Conservation (phyloP, 2,113 vertebrate genomes). For the Sylvia atricapilla region DNA sequence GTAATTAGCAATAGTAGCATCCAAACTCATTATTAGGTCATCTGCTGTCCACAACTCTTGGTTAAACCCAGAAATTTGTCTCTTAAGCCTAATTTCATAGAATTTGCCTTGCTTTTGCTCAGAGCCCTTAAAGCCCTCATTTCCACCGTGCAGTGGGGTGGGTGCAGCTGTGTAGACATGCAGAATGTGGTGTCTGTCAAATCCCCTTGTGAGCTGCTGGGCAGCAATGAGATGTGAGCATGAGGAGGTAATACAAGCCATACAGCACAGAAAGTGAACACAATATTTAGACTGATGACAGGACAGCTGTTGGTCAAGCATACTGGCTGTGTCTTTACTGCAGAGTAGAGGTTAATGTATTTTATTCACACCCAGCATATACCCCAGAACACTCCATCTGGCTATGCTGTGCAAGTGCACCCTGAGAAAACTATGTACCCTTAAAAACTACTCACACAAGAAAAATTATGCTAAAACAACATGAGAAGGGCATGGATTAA, state of each 20-base stretch:
- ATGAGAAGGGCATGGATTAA: background rate
- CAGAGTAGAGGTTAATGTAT: background rate
- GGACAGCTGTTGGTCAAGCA: background rate
- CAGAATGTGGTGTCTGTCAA: background rate
- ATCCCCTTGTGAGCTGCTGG: background rate
- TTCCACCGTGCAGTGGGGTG: background rate
- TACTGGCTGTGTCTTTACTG: background rate
- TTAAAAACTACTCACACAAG: background rate
- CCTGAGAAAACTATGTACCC: background rate
- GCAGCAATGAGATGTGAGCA: background rate
- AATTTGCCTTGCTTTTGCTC: background rate
- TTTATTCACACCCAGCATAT: background rate
- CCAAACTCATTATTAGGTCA: background rate
- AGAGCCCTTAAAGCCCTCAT: background rate
- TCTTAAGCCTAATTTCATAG: background rate
- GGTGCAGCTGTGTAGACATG: background rate
- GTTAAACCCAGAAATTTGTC: background rate
- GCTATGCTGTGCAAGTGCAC: background rate
- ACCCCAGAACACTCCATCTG: background rate
- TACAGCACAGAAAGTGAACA: background rate
- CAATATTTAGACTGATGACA: background rate
- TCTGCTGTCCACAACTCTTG: background rate
- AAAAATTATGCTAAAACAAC: constrained; percentile 9
- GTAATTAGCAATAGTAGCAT: constrained; percentile 47
- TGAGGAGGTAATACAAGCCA: background rate